These are phyloP conservation scores for Trematomus loennbergii DNA, from an alignment of 2,113 vertebrate genomes.

Conservation along the genomic window DNA sequence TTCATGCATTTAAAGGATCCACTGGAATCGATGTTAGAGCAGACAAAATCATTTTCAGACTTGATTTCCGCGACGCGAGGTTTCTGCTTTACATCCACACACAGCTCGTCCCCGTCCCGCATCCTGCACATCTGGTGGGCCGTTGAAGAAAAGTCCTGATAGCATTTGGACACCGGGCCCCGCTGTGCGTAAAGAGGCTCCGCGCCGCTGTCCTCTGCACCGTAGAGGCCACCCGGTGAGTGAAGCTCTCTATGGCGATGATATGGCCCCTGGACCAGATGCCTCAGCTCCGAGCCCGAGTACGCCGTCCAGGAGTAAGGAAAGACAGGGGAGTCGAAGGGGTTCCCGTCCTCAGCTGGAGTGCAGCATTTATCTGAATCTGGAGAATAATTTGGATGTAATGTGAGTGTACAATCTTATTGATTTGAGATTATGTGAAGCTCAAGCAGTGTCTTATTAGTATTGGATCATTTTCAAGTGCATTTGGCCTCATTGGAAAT, in stretches of 20 bases:
- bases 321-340: constrained; percentile 87
- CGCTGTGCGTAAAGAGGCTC: constrained; percentile 76
- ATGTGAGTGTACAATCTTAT: not conserved
- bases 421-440: not conserved
- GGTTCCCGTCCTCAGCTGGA: constrained; percentile 77
- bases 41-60: constrained; percentile 88
- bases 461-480: not conserved
- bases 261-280: constrained; percentile 84
- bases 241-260: constrained; percentile 78
- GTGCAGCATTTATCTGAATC: constrained; percentile 88
- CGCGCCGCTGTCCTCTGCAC: constrained; percentile 74
- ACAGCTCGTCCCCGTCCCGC: constrained; percentile 68
- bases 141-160: constrained; percentile 81
- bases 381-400: constrained; percentile 68
- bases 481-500: not conserved
- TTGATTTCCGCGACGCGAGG: constrained; percentile 86
- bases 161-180: constrained; percentile 75
- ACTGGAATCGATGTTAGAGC: constrained; percentile 86
- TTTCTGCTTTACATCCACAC: constrained; percentile 78
- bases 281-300: constrained; percentile 87
- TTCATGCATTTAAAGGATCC: constrained; percentile 94
- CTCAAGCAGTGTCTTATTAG: not conserved
- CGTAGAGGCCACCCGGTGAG: constrained; percentile 83
- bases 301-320: constrained; percentile 90
- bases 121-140: constrained; percentile 77